Evolutionary conservation across 2,888 invertebrate species (phyloP), one percentile per base, ranked within the genome.

Genomic region (Dinocampus coccinellae): DNA sequence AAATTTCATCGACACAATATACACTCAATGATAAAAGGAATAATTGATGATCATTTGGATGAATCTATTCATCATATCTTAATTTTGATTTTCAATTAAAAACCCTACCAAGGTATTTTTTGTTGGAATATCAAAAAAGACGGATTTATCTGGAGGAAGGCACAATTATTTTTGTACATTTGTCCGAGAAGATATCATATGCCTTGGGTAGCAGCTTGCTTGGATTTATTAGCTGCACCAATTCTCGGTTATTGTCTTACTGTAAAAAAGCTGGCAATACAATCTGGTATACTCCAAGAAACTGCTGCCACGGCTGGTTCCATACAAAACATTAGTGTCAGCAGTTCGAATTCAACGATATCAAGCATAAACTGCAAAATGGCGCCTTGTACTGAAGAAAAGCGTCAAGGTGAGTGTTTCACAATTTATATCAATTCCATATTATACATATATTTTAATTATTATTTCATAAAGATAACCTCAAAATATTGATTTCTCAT

Each of bases 301-400:
- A 70, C 74, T n/a, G 73, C 60, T 33, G 72, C 53, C 24, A 58
- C 11, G 3, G 33, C 20, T 16, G 36, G 16, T 24, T 24, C 55
- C 13, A 26, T 42, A 20, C 11, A 79, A 88, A 88, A 86, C 82
- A 89, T 82, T 88, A 88, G 88, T 83, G 88, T 87, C 85, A 88
- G 88, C 82, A 89, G 89, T 47, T 61, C 86, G 87, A 88, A 82
- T 88, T 88, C 88, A 88, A 77, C 87, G 87, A 80, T 85, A 65
- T 20, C 6, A 29, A 47, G 7, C 1, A 2, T 16, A n/a, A 16
- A 16, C 16, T 11, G 22, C 2, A 86, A 88, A 24, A 91, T 91
- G 91, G 90, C 91, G 82, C 91, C 91, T 61, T 89, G 90, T 65
- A 89, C 88, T 82, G 89, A 91, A 74, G 89, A 90, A 74, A 90